Conservation (phyloP, 1,140 invertebrate species). For the Drosophila insularis region DNA sequence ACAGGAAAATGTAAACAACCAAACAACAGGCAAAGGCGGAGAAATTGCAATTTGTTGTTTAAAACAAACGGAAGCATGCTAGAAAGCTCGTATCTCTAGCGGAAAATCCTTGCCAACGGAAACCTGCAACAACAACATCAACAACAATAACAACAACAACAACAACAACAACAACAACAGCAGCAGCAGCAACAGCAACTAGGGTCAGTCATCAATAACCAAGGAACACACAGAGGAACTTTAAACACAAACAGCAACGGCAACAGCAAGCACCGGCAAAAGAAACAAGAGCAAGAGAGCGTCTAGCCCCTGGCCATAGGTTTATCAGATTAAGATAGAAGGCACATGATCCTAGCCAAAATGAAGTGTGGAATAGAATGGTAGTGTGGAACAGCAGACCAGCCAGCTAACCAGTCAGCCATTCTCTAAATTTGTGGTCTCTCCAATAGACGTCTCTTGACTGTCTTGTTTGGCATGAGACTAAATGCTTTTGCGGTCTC, state of each 20-base stretch:
- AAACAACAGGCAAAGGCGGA: slow-evolving; percentile 27
- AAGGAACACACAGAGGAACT: slow-evolving; percentile 55
- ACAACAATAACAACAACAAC: slow-evolving; percentile 14
- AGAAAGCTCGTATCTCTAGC: slow-evolving; percentile 50
- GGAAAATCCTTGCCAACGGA: slow-evolving; percentile 70
- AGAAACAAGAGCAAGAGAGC: background rate
- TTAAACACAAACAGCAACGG: slow-evolving; percentile 47
- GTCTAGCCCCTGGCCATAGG: slow-evolving; percentile 48
- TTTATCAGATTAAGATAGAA: slow-evolving; percentile 77
- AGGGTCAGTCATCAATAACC: slow-evolving; percentile 66
- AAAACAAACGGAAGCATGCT: slow-evolving; percentile 48
- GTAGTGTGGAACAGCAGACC: background rate
- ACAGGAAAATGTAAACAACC: slow-evolving; percentile 41
- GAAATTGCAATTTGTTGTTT: slow-evolving; percentile 62
- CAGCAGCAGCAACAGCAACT: slow-evolving; percentile 12
- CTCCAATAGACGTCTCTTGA: slow-evolving; percentile 6
- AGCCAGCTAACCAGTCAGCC: slow-evolving; percentile 25
- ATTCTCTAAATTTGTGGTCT: slow-evolving; percentile 61
- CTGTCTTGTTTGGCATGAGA: slow-evolving; percentile 30
- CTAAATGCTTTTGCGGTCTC: slow-evolving; percentile 64
- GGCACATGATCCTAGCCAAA: slow-evolving; percentile 60
- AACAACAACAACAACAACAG: slow-evolving; percentile 27
- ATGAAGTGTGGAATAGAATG: background rate
- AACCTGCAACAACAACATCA: slow-evolving; percentile 32
- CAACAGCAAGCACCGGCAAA: background rate